Conservation (phyloP, 2,888 invertebrate species). For the Volucella bombylans region DNA sequence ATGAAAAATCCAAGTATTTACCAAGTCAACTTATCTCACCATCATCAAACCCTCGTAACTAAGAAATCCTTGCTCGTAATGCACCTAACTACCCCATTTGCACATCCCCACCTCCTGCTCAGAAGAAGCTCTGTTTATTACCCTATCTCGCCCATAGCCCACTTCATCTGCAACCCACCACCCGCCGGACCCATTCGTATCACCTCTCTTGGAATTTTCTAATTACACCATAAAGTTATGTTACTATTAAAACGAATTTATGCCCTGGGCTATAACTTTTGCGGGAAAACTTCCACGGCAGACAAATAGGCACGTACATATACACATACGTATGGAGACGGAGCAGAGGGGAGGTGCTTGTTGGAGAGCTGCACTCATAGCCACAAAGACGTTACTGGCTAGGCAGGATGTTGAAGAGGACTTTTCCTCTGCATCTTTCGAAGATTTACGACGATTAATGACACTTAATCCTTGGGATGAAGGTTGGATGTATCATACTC, state of each 20-base stretch:
- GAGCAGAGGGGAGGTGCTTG: slow-evolving; percentile 3
- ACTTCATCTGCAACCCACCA: slow-evolving; percentile 15
- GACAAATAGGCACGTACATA: slow-evolving; percentile 26
- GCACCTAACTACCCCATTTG: slow-evolving; percentile 63
- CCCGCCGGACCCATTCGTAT: slow-evolving; percentile 43
- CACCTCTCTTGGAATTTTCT: slow-evolving; percentile 74
- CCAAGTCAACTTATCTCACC: slow-evolving; percentile 22
- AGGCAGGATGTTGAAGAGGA: slow-evolving; percentile 1
- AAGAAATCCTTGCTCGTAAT: slow-evolving; percentile 63
- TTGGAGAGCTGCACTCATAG: background rate
- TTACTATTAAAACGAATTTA: slow-evolving; percentile 75
- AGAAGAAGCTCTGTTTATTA: slow-evolving; percentile 66
- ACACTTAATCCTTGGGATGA: slow-evolving; percentile 72
- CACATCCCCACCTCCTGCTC: slow-evolving; percentile 37
- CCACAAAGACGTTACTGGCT: slow-evolving; percentile 17
- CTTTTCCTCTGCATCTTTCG: slow-evolving; percentile 61
- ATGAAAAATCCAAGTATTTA: background rate
- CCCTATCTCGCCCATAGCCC: slow-evolving; percentile 43
- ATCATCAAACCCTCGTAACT: slow-evolving; percentile 48
- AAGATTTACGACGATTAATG: slow-evolving; percentile 74
- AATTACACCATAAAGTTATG: slow-evolving; percentile 74
- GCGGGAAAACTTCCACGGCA: slow-evolving; percentile 70
- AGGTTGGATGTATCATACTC: slow-evolving; percentile 52
- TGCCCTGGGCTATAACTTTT: slow-evolving; percentile 74
- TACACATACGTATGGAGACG: slow-evolving; percentile 9